A percentile compares a stretch with the other conserved stretches of the same genome.
These are phyloP conservation scores for Drosophila maculinotata DNA, from an alignment of 2,888 invertebrate genomes.

Conservation along the genomic window DNA sequence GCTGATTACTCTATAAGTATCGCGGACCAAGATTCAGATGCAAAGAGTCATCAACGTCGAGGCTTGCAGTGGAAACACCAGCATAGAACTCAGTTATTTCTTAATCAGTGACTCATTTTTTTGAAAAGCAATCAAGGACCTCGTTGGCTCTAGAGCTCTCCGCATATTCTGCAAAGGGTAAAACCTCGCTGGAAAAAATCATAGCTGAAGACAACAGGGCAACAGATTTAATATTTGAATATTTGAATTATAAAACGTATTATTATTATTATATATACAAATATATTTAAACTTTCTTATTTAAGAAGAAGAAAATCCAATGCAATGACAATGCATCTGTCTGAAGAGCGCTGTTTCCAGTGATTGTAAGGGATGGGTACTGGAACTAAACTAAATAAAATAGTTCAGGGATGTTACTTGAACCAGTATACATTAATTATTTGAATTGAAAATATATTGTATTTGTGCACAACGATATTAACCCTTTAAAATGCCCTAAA, in stretches of 20 bases:
- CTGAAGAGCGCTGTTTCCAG: too few species aligned
- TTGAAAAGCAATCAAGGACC: constrained; percentile 53
- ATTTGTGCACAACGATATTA: neutral
- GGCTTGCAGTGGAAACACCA: neutral
- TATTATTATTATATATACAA: too few species aligned
- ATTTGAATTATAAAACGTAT: too few species aligned
- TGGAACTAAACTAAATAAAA: too few species aligned
- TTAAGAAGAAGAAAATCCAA: too few species aligned
- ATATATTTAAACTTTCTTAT: too few species aligned
- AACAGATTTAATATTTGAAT: neutral
- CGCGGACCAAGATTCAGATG: constrained; percentile 33
- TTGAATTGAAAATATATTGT: neutral
- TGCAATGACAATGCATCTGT: too few species aligned
- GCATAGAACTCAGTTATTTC: constrained; percentile 26
- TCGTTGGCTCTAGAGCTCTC: neutral
- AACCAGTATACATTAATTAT: neutral
- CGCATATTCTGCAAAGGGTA: neutral
- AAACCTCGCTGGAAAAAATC: neutral
- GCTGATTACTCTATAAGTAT: constrained; percentile 83
- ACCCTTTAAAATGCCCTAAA: constrained; percentile 1
- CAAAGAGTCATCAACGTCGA: constrained; percentile 5
- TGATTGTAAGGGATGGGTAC: too few species aligned
- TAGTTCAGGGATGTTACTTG: too few species aligned
- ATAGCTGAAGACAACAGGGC: neutral
- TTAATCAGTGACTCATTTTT: constrained; percentile 47